Conservation (phyloP, 2,888 invertebrate species). For the Cremastinae sp. region DNA sequence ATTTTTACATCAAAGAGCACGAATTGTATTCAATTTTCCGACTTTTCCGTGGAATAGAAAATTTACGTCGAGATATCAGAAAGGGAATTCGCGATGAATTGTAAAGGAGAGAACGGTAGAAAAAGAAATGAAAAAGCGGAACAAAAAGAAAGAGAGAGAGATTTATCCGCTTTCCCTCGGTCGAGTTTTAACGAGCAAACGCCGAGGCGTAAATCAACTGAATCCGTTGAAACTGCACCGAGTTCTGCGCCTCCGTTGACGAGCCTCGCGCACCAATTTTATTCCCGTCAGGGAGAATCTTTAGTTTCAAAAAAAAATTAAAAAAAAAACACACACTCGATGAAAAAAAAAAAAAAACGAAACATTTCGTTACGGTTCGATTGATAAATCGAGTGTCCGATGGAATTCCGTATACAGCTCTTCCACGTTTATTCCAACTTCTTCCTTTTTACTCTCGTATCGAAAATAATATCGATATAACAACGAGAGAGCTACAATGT, state of each 20-base stretch:
- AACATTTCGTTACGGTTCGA: constrained; percentile 27
- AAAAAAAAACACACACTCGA: background rate
- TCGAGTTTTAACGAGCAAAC: constrained; percentile 55
- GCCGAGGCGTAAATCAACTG: constrained; percentile 49
- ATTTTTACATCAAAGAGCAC: too few relatives aligned
- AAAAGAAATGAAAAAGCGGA: background rate
- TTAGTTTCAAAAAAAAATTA: constrained; percentile 16
- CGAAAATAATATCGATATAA: constrained; percentile 2
- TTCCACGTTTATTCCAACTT: background rate
- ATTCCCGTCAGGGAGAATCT: constrained; percentile 8
- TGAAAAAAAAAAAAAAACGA: background rate
- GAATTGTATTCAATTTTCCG: too few relatives aligned
- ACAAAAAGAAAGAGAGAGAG: constrained; percentile 7
- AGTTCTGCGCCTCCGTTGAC: constrained; percentile 4
- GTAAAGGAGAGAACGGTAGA: background rate
- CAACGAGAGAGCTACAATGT: too few relatives aligned
- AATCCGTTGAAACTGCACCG: constrained; percentile 27
- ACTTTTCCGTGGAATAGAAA: background rate
- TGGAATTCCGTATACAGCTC: constrained; percentile 9
- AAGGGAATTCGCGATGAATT: background rate
- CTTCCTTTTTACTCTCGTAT: constrained; percentile 9
- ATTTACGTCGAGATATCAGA: too few relatives aligned
- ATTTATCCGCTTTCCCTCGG: constrained; percentile 55
- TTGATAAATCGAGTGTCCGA: constrained; percentile 37
- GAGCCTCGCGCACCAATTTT: background rate